Percentiles rank a stretch among this genome's conserved stretches.
Evolutionary conservation across 2,113 vertebrate genomes (phyloP).

Genomic region (Mungos mungo): DNA sequence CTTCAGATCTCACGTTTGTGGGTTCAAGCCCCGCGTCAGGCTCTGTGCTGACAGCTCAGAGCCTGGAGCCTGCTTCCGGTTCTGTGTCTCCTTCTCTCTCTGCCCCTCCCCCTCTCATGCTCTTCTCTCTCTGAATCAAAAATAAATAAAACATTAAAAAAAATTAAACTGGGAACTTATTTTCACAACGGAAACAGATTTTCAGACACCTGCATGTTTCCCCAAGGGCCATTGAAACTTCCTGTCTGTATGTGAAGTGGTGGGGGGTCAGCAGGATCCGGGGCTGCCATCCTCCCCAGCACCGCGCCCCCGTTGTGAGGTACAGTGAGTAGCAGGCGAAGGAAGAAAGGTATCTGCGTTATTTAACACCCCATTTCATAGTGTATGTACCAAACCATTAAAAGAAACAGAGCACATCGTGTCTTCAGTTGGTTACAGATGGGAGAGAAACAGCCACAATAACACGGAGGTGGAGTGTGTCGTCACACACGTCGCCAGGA

Average conservation of each 20-base stretch:
- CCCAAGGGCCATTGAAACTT: neutral
- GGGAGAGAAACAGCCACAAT: conserved; percentile 36
- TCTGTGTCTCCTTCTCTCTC: no score
- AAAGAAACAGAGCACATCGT: neutral
- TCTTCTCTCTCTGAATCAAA: no score
- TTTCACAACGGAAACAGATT: conserved; percentile 34
- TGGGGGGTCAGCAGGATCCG: neutral
- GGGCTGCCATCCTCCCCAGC: neutral
- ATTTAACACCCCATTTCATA: neutral
- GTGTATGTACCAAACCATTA: neutral
- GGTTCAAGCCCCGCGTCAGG: no score
- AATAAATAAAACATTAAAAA: no score
- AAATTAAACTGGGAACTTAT: neutral
- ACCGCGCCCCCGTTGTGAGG: neutral
- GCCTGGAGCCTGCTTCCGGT: no score
- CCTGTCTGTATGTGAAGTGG: neutral
- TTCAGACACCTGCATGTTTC: neutral
- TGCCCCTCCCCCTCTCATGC: no score
- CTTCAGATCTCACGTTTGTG: no score
- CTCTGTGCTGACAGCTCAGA: no score
- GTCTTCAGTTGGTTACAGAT: conserved; percentile 29
- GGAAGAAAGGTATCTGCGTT: neutral
- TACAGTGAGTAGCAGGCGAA: neutral
- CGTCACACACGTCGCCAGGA: neutral
- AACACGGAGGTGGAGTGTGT: conserved; percentile 29